These are phyloP conservation scores for Cheilosia vernalis DNA, from an alignment of 2,888 invertebrate species.

Conservation along the genomic window DNA sequence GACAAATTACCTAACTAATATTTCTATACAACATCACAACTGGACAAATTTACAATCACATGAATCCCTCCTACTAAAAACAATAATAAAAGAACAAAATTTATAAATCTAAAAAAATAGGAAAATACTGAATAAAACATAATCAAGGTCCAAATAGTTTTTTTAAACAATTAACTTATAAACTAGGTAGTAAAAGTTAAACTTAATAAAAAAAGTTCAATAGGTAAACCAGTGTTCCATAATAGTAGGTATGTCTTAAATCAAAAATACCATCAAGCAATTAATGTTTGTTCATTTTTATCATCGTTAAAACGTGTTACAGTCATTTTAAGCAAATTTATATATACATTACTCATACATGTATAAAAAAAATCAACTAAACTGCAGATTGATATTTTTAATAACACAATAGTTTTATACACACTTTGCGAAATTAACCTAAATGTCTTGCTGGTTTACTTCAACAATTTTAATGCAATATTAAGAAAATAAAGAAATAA, in stretches of 20 bases:
- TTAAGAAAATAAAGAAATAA: background rate
- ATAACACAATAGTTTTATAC: conserved; percentile 28
- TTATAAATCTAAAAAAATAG: background rate
- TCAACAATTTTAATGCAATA: background rate
- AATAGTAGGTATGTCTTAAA: conserved; percentile 20
- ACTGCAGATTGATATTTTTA: background rate
- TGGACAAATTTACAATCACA: conserved; percentile 66
- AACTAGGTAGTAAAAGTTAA: conserved; percentile 7
- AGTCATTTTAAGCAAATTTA: conserved; percentile 36
- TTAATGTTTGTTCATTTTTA: conserved; percentile 45
- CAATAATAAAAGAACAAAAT: conserved; percentile 50
- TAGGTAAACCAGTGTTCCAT: conserved; percentile 29
- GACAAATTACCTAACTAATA: background rate
- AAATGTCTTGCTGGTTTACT: conserved; percentile 7
- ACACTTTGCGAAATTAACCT: conserved; percentile 28
- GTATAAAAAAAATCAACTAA: background rate
- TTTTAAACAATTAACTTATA: conserved; percentile 32
- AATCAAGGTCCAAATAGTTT: conserved; percentile 69
- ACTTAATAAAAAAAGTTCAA: conserved; percentile 14
- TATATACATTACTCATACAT: background rate
- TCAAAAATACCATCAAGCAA: conserved; percentile 44
- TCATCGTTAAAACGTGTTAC: conserved; percentile 53
- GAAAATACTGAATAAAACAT: conserved; percentile 18
- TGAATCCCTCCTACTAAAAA: conserved; percentile 71
- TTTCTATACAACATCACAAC: conserved; percentile 25